Evolutionary conservation across 2,888 invertebrate genomes (phyloP).

Genomic region (Eupithecia exiguata): DNA sequence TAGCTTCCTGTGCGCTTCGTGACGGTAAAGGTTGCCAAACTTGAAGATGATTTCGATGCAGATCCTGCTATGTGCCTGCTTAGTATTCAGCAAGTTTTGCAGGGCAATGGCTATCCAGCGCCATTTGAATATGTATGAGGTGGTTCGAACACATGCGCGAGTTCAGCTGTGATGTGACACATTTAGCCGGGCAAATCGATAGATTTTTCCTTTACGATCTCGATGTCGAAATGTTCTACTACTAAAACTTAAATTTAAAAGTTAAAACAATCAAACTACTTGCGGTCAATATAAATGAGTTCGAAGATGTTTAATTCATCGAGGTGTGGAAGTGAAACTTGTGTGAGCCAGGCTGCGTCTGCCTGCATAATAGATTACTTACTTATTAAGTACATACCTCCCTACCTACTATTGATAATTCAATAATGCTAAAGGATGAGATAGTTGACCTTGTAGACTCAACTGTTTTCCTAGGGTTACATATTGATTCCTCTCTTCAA

Average conservation of each 20-base stretch:
- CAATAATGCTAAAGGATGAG: no score
- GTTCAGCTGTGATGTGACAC: conserved; percentile 71
- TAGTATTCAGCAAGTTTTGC: conserved; percentile 76
- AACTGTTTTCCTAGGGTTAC: no score
- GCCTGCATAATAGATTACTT: conserved; percentile 37
- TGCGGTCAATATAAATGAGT: conserved; percentile 46
- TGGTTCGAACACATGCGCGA: conserved; percentile 59
- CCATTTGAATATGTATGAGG: conserved; percentile 77
- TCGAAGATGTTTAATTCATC: conserved; percentile 51
- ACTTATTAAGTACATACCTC: conserved; percentile 25
- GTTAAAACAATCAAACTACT: conserved; percentile 45
- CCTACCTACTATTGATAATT: conserved; percentile 21
- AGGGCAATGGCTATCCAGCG: conserved; percentile 69
- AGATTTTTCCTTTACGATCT: conserved; percentile 52
- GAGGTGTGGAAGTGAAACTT: conserved; percentile 47
- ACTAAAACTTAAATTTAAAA: conserved; percentile 31
- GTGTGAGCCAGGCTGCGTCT: conserved; percentile 42
- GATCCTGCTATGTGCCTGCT: conserved; percentile 67
- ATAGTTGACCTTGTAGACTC: no score
- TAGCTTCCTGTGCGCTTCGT: conserved; percentile 48
- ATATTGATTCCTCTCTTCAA: no score
- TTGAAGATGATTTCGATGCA: conserved; percentile 72
- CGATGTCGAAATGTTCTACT: conserved; percentile 41
- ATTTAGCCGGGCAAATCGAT: conserved; percentile 62
- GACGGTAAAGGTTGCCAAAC: conserved; percentile 66